phyloP scores from a whole-genome alignment of 2,113 vertebrate genomes.

The Columba janthina region DNA sequence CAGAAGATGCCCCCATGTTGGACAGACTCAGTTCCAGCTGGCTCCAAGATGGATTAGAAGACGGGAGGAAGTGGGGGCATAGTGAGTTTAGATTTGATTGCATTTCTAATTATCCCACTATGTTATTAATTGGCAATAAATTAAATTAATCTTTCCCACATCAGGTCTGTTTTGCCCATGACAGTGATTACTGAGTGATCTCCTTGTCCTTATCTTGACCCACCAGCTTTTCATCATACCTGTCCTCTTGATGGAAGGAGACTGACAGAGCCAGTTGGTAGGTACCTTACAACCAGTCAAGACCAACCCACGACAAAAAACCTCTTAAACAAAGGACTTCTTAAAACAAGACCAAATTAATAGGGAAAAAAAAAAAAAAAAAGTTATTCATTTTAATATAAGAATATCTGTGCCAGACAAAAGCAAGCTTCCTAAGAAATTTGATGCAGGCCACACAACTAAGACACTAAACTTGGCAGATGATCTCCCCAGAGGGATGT shows the following conservation, averaged over 20 bases:
- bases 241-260: background rate
- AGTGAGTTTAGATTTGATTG: background rate
- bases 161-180: background rate
- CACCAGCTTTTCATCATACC: background rate
- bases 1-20: background rate
- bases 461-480: background rate
- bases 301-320: background rate
- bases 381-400: background rate
- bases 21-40: background rate
- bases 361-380: background rate
- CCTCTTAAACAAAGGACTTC: background rate
- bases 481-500: accelerated
- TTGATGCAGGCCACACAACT: background rate
- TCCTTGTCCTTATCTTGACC: background rate
- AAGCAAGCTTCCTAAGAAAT: background rate
- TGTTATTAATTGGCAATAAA: background rate
- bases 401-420: background rate
- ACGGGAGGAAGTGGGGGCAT: background rate
- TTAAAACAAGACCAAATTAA: background rate
- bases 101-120: background rate
- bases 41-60: background rate
- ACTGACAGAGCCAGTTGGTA: background rate
- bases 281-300: background rate
- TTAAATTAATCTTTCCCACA: background rate
- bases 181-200: background rate